These are phyloP conservation scores for Polymixis flavicincta DNA, from an alignment of 2,888 invertebrate species.

Conservation along the genomic window DNA sequence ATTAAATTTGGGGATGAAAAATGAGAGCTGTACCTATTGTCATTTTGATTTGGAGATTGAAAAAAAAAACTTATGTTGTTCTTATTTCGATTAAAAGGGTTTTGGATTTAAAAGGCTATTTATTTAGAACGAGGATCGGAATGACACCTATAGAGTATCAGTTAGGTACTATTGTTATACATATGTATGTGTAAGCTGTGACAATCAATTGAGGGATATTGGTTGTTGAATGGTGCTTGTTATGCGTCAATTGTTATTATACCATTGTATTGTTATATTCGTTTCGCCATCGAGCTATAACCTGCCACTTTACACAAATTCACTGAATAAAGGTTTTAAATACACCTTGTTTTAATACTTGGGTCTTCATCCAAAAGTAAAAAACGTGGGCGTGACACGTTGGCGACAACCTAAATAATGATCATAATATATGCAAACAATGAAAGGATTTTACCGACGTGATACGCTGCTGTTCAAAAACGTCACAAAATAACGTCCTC, in stretches of 20 bases:
- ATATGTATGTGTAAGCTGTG: constrained; percentile 38
- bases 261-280: constrained; percentile 22
- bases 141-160: constrained; percentile 12
- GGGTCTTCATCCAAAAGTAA: not conserved
- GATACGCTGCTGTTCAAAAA: constrained; percentile 41
- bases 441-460: constrained; percentile 38
- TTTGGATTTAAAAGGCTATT: constrained; percentile 46
- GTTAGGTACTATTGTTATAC: constrained; percentile 38
- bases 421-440: constrained; percentile 38
- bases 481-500: constrained; percentile 47
- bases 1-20: constrained; percentile 79
- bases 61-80: constrained; percentile 59
- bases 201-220: constrained; percentile 35
- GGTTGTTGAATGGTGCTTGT: constrained; percentile 48
- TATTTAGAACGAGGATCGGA: constrained; percentile 41
- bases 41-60: constrained; percentile 70
- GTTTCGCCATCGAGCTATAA: constrained; percentile 21
- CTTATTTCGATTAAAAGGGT: constrained; percentile 54
- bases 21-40: constrained; percentile 78
- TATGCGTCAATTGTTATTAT: constrained; percentile 45
- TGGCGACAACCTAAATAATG: constrained; percentile 39
- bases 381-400: constrained; percentile 17
- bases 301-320: not conserved
- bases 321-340: not conserved
- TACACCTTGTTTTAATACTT: constrained; percentile 1